A percentile compares a stretch with the other conserved stretches of the same genome.
These are phyloP conservation scores for Pygoscelis adeliae DNA, from an alignment of 2,113 vertebrate genomes.

Conservation along the genomic window DNA sequence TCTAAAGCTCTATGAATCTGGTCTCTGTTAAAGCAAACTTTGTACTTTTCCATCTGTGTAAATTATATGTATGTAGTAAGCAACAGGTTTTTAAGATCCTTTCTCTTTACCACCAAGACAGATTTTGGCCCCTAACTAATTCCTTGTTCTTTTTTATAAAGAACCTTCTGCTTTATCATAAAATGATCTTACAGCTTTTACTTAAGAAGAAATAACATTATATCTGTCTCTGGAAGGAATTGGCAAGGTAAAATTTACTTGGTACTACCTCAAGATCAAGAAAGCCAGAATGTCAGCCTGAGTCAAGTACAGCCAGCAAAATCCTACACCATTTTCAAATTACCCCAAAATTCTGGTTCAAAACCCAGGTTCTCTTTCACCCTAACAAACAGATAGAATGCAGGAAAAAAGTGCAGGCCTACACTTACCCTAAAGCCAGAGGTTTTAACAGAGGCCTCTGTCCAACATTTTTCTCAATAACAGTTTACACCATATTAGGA, in stretches of 20 bases:
- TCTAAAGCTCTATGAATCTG: background rate
- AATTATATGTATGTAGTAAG: background rate
- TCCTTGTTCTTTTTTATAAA: background rate
- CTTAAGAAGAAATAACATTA: background rate
- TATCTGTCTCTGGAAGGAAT: background rate
- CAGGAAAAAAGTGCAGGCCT: background rate
- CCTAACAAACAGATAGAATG: background rate
- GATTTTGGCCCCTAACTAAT: background rate
- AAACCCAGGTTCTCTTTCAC: background rate
- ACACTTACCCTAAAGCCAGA: background rate
- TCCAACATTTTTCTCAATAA: background rate
- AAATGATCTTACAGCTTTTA: background rate
- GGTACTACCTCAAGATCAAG: background rate
- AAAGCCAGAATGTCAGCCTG: background rate
- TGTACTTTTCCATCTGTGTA: background rate
- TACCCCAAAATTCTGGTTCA: background rate
- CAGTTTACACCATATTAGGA: background rate
- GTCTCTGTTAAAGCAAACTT: background rate
- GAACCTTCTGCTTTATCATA: background rate
- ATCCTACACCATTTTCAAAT: background rate
- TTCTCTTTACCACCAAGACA: background rate
- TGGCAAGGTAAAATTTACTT: background rate
- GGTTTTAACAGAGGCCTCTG: background rate
- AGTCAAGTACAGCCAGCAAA: background rate
- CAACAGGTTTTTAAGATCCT: background rate